Evolutionary conservation across 23 tunicate genomes (phyloP).

Genomic region (Trididemnum miniatum): DNA sequence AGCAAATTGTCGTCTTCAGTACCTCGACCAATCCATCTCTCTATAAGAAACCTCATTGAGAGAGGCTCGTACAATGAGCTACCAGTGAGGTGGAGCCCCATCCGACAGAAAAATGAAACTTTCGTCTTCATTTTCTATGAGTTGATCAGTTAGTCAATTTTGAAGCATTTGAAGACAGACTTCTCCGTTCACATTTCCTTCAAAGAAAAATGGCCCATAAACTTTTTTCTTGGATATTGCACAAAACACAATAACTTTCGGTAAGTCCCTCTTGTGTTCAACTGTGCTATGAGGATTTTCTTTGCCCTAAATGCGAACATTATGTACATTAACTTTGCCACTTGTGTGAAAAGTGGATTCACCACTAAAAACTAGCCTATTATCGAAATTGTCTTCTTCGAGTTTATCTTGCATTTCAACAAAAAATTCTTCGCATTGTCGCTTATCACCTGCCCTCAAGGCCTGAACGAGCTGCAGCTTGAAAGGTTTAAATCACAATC

Average conservation of each 20-base stretch:
- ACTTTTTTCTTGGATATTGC: conserved; percentile 31
- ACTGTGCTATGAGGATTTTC: conserved; percentile 30
- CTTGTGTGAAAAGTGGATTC: conserved; percentile 3
- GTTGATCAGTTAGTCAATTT: conserved; percentile 23
- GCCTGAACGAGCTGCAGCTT: conserved; percentile 37
- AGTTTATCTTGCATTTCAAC: conserved; percentile 38
- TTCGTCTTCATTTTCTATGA: conserved; percentile 28
- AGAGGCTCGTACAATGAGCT: conserved; percentile 20
- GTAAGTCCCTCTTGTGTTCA: conserved; percentile 28
- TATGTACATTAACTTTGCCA: conserved; percentile 26
- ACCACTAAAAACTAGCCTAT: conserved; percentile 16
- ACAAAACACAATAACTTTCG: conserved; percentile 31
- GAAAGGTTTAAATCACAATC: conserved; percentile 24
- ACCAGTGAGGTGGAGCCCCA: conserved; percentile 37
- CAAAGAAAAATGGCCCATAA: conserved; percentile 31
- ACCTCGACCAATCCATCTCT: conserved; percentile 33
- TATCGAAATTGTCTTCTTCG: conserved; percentile 39
- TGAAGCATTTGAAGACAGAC: conserved; percentile 31
- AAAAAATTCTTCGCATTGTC: conserved; percentile 8
- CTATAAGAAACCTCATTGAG: conserved; percentile 20
- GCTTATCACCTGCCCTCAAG: conserved; percentile 19
- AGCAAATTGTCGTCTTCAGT: conserved; percentile 28
- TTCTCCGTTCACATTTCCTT: conserved; percentile 29
- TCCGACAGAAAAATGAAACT: conserved; percentile 25
- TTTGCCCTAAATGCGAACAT: conserved; percentile 34